A percentile compares a stretch with the other conserved stretches of the same genome.
Evolutionary conservation across 92 coral and sea anemone species (phyloP).

Genomic region (Epizoanthus scotinus): DNA sequence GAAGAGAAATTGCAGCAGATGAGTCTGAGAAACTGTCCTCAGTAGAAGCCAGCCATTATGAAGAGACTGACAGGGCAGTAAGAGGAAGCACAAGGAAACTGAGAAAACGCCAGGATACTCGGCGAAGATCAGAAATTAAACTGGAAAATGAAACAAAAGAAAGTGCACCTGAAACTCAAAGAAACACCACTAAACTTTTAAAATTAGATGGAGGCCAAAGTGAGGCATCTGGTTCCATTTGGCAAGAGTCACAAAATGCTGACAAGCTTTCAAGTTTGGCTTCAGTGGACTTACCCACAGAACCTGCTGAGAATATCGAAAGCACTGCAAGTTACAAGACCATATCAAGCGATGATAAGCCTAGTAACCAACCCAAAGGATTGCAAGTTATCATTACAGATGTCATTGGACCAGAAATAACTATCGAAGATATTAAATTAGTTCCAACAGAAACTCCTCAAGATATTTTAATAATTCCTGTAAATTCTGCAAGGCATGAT

Average conservation of each 20-base stretch:
- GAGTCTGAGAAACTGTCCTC: not conserved
- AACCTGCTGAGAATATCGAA: not conserved
- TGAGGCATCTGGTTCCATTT: not conserved
- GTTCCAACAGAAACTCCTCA: not conserved
- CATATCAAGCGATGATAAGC: not conserved
- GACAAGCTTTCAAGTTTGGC: not conserved
- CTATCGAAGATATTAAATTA: not conserved
- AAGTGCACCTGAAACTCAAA: too few relatives aligned
- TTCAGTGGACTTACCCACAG: not conserved
- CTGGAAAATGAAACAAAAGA: too few relatives aligned
- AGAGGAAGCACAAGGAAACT: not conserved
- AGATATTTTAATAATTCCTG: not conserved
- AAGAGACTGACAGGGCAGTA: not conserved
- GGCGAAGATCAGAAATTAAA: not conserved
- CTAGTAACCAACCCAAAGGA: not conserved
- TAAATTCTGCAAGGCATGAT: not conserved
- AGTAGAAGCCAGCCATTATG: conserved; percentile 11
- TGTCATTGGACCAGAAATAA: not conserved
- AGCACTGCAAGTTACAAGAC: not conserved
- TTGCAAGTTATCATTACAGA: not conserved
- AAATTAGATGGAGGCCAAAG: not conserved
- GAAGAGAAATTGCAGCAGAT: not conserved
- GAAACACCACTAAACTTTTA: not conserved
- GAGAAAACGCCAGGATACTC: not conserved
- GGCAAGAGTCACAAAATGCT: not conserved